Base-by-base conservation (phyloP, 1,140 invertebrate species). In the Paraescarpia echinospica region DNA sequence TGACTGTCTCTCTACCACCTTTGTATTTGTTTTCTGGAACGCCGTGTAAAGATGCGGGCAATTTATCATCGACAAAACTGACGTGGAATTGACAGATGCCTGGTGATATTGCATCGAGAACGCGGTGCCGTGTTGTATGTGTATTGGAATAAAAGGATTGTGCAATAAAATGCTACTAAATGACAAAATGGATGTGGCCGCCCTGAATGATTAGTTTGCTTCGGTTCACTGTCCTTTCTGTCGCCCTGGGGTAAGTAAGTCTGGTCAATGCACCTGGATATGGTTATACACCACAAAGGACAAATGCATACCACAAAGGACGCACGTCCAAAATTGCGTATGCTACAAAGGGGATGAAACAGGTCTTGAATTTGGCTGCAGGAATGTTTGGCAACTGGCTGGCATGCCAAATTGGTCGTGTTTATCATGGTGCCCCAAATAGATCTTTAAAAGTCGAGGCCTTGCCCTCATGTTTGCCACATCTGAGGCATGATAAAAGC, bases 81-180 rank as follows among this genome's bases (percentile, higher is more conserved):
- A 5, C 1, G 27, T 31, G 59, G 22, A 77, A 77, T 77, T 27
- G 27, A 31, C 59, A 18, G 59, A 77, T 77, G 59, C 59, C 59
- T 27, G 5, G 1, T 18, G 59, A 77, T 77, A 77, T 77, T 77
- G 59, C 59, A 27, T 77, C 22, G 14, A 31, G 59, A 77, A 31
- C 18, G 27, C 27, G 59, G 5, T 22, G 27, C 8, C 59, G 12
- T 77, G 59, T 27, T 77, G 22, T 77, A 31, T 77, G 59, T 77
- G 59, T 77, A 77, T 77, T 77, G 59, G 27, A 77, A 22, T 77
- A 77, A 77, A 77, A 77, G 59, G 27, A 77, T 77, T 77, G 59
- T 77, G 59, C 59, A 77, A 77, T 77, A 77, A 77, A 77, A 77
- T 77, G 59, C 59, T 77, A 77, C 59, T 77, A 77, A 77, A 77